Evolutionary conservation across 1,140 invertebrate genomes (phyloP), one percentile per base, ranked within the genome.

Genomic region (Lepidurus couesii): DNA sequence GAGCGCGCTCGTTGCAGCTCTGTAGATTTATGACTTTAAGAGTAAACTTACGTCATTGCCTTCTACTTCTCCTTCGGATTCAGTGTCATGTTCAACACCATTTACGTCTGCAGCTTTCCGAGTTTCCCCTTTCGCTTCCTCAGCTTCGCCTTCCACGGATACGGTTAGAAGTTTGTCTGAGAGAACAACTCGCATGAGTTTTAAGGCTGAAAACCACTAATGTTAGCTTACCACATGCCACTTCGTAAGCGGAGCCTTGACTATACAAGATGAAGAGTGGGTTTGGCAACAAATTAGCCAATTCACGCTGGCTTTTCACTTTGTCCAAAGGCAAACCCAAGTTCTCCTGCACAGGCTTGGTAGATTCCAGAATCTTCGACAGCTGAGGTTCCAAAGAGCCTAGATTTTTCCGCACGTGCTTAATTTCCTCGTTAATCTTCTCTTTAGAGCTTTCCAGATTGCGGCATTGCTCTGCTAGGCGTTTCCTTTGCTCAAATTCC

Each of bases 231-330:
- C 90, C 91, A 84, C 90, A 90, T 45, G 90, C 93, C 84, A 95
- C 91, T 83, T 90, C 89, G 84, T 94, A 95, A n/a, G 94, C 92
- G 84, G 89, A 88, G 44, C 90, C 87, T 86, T 96, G 94, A 78
- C 93, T 90, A 87, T 94, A 97, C 2, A 97, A 87, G 79, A 97
- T 89, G 86, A 96, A 98, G 0, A 98, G 85, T 7, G 95, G 91
- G 77, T 90, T 87, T 7, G 95, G 92, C 7, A 98, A 86, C 80
- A 93, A 89, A 53, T 89, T 86, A 13, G 95, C 93, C 76, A 90
- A 87, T 81, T 90, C 88, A 82, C 93, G 91, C 81, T 95, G 89
- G 81, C 91, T 89, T 82, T 91, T 88, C 78, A 91, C 90, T 82
- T 92, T 90, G 83, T 94, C 92, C 74, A 94, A 87, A n/a, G 90